Percentiles rank a stretch among this genome's conserved stretches.
phyloP scores from a whole-genome alignment of 2,113 vertebrate genomes.

The Rhea americana region DNA sequence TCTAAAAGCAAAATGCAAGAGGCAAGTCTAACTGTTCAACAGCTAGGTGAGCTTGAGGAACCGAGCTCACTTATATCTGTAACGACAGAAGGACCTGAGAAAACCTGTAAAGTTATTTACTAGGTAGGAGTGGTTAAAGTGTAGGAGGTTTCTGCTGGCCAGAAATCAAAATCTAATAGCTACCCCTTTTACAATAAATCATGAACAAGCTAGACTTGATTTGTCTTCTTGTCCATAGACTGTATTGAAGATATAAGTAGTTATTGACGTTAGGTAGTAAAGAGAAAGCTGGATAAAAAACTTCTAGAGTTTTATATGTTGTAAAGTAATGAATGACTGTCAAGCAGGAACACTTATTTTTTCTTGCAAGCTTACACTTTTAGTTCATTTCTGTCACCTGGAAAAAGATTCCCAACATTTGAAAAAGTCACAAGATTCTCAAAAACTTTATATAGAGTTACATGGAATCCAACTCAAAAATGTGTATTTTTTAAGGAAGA shows the following conservation, averaged over 20 bases:
- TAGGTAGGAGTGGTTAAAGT: not conserved
- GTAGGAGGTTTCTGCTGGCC: constrained; percentile 12
- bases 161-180: constrained; percentile 26
- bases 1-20: not conserved
- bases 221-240: not conserved
- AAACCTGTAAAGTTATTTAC: constrained; percentile 23
- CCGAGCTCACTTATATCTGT: not conserved
- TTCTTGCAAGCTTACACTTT: not conserved
- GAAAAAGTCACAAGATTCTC: not conserved
- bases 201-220: not conserved
- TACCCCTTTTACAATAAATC: constrained; percentile 34
- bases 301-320: not conserved
- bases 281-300: not conserved
- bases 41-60: not conserved
- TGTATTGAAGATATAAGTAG: constrained; percentile 28
- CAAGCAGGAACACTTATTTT: not conserved
- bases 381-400: not conserved
- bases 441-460: not conserved
- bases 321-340: not conserved
- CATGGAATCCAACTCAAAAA: not conserved
- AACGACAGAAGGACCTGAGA: not conserved
- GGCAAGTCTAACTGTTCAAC: not conserved
- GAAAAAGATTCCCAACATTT: not conserved
- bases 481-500: not conserved
- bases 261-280: constrained; percentile 13